Percentiles rank a stretch among this genome's conserved stretches.
phyloP scores from a whole-genome alignment of 2,888 invertebrate species.

The Tetanocera ferruginea region DNA sequence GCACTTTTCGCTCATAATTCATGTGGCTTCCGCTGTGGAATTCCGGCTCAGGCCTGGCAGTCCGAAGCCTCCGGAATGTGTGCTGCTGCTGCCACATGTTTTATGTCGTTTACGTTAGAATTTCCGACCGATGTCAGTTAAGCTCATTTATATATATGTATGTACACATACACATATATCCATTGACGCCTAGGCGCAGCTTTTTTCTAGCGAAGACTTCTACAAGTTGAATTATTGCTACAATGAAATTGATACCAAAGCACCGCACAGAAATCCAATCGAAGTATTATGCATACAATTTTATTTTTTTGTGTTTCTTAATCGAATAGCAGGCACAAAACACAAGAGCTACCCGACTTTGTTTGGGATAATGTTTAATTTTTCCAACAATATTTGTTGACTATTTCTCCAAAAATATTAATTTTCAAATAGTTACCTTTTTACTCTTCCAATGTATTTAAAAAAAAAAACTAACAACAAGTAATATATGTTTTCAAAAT shows the following conservation, averaged over 20 bases:
- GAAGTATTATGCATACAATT: not conserved
- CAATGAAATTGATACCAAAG: not conserved
- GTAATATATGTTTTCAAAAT: too few relatives aligned
- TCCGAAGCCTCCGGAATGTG: not conserved
- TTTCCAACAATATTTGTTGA: too few relatives aligned
- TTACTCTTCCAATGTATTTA: too few relatives aligned
- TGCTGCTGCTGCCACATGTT: not conserved
- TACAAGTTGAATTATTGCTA: not conserved
- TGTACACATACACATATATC: too few relatives aligned
- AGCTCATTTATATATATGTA: not conserved
- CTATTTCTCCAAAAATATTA: too few relatives aligned
- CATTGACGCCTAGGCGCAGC: not conserved
- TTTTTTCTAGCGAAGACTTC: not conserved
- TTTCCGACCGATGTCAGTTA: not conserved
- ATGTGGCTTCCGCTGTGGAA: slow-evolving; percentile 21
- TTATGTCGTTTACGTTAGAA: slow-evolving; percentile 7
- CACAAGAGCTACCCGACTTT: too few relatives aligned
- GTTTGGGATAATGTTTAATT: too few relatives aligned
- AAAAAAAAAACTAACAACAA: too few relatives aligned
- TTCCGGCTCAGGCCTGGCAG: slow-evolving; percentile 14
- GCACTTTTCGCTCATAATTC: slow-evolving; percentile 7
- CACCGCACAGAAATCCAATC: not conserved
- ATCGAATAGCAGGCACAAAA: too few relatives aligned
- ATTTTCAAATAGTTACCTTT: too few relatives aligned
- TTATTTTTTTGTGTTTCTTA: too few relatives aligned